Percentiles rank a stretch among this genome's conserved stretches.
phyloP scores from a whole-genome alignment of 2,113 vertebrate species.

The Hiodon alosoides region DNA sequence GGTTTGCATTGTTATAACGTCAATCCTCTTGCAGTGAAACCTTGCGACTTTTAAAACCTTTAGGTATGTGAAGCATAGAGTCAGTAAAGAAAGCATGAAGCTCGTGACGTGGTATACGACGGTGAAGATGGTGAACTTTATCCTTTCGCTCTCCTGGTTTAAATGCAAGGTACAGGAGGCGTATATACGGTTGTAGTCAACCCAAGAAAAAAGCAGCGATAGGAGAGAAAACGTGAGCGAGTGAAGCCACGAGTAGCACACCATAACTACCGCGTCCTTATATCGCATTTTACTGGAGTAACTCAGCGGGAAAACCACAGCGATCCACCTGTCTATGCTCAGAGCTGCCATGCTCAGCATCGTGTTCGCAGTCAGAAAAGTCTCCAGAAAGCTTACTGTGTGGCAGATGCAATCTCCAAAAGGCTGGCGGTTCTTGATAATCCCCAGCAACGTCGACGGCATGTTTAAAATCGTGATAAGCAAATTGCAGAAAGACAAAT shows the following conservation, averaged over 20 bases:
- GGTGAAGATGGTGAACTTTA: slow-evolving; percentile 68
- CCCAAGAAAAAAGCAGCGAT: slow-evolving; percentile 71
- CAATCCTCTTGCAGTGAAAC: slow-evolving; percentile 74
- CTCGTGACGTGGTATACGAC: slow-evolving; percentile 72
- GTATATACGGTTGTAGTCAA: slow-evolving; percentile 69
- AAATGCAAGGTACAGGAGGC: slow-evolving; percentile 72
- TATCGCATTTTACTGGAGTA: slow-evolving; percentile 78
- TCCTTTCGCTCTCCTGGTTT: slow-evolving; percentile 53
- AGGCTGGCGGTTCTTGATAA: slow-evolving; percentile 64
- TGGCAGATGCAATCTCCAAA: slow-evolving; percentile 68
- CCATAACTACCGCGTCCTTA: slow-evolving; percentile 72
- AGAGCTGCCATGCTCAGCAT: slow-evolving; percentile 78
- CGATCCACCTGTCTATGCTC: slow-evolving; percentile 78
- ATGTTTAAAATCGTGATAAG: slow-evolving; percentile 73
- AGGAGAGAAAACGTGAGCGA: slow-evolving; percentile 71
- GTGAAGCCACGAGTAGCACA: slow-evolving; percentile 73
- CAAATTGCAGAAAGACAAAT: slow-evolving; percentile 75
- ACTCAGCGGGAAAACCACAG: slow-evolving; percentile 75
- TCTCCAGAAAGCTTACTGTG: slow-evolving; percentile 72
- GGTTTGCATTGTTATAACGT: slow-evolving; percentile 77
- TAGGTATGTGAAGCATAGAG: slow-evolving; percentile 74
- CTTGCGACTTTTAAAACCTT: slow-evolving; percentile 74
- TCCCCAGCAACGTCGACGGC: slow-evolving; percentile 69
- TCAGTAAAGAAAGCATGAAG: slow-evolving; percentile 71
- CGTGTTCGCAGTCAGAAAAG: slow-evolving; percentile 71